Evolutionary conservation across 2,888 invertebrate species (phyloP).

Genomic region (Isotomurus palustris): DNA sequence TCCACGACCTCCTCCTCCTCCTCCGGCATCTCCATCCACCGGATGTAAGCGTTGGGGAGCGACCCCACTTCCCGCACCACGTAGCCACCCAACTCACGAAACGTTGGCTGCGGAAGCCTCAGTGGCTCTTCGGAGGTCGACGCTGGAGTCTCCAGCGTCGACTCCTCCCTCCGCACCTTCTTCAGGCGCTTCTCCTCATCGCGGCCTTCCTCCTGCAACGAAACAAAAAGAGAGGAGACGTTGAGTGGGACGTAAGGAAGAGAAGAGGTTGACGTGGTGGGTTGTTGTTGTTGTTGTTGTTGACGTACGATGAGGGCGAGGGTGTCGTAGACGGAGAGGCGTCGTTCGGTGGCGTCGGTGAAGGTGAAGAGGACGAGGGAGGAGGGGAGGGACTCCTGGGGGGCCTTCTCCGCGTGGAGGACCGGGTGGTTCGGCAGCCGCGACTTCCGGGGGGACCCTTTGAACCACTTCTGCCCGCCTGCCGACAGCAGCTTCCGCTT

Average conservation of each 20-base stretch:
- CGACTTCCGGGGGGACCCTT: slow-evolving; percentile 3
- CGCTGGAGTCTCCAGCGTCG: too few relatives aligned
- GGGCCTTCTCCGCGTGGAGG: too few relatives aligned
- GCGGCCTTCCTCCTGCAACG: neutral
- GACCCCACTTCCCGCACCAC: slow-evolving; percentile 76
- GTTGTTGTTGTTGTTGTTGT: neutral
- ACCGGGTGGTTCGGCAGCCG: too few relatives aligned
- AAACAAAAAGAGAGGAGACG: neutral
- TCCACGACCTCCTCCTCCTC: slow-evolving; percentile 88
- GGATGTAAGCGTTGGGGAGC: slow-evolving; percentile 80
- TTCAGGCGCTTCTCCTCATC: neutral
- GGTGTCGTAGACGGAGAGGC: neutral
- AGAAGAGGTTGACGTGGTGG: neutral
- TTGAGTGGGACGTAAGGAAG: too few relatives aligned
- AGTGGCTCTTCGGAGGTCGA: slow-evolving; percentile 33
- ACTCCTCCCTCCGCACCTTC: slow-evolving; percentile 2
- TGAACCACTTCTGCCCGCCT: slow-evolving; percentile 17
- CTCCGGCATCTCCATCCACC: slow-evolving; percentile 74
- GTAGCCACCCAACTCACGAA: slow-evolving; percentile 69
- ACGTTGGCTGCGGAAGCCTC: slow-evolving; percentile 66
- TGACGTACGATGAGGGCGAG: neutral
- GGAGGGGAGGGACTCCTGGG: neutral
- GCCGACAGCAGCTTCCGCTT: neutral
- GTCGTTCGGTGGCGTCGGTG: neutral
- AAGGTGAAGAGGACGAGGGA: neutral